phyloP scores from a whole-genome alignment of 2,888 invertebrate genomes.

The Germaria angustata region DNA sequence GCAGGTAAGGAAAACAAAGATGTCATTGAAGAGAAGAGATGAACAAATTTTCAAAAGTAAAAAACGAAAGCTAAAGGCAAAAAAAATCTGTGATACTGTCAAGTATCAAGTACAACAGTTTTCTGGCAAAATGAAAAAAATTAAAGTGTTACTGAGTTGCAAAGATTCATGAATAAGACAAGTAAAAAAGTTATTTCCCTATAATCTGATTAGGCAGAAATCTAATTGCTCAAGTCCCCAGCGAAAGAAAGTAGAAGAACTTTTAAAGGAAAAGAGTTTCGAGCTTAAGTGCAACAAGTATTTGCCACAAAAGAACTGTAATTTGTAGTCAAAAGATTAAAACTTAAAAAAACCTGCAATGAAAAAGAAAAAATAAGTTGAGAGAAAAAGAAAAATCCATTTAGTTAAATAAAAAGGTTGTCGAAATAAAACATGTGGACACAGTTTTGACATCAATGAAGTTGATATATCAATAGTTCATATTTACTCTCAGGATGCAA shows the following conservation, averaged over 20 bases:
- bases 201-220: constrained; percentile 38
- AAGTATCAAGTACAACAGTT: constrained; percentile 5
- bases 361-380: no score
- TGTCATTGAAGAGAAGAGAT: neutral
- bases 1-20: constrained; percentile 14
- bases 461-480: no score
- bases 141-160: neutral
- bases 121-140: neutral
- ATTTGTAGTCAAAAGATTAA: neutral
- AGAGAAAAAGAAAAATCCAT: no score
- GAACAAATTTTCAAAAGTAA: neutral
- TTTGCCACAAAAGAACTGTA: neutral
- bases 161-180: neutral
- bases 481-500: no score
- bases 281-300: neutral
- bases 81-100: neutral
- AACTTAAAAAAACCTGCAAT: no score
- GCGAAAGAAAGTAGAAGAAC: neutral
- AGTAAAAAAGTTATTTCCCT: neutral
- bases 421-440: no score
- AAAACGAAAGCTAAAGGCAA: neutral
- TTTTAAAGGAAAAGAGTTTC: neutral
- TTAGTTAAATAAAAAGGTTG: no score
- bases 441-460: no score
- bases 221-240: neutral